Conservation (phyloP, 2,888 invertebrate genomes). For the Tetrapedia diversipes region DNA sequence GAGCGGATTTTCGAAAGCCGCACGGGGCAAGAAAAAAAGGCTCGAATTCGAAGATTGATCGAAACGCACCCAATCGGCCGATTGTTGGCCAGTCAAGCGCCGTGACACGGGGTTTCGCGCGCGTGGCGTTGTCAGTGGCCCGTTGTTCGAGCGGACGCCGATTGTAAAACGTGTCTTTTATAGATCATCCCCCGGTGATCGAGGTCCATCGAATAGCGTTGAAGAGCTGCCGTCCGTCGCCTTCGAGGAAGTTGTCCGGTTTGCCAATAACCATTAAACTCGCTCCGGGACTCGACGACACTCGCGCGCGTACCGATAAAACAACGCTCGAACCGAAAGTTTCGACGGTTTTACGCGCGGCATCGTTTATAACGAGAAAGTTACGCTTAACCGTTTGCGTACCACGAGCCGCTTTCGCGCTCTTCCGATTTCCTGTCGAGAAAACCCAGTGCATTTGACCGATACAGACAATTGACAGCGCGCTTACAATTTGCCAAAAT, state of each 20-base stretch:
- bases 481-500: no score
- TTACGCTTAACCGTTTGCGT: no score
- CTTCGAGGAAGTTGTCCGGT: slow-evolving; percentile 61
- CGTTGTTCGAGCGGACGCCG: slow-evolving; percentile 39
- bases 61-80: slow-evolving; percentile 27
- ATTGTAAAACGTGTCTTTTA: slow-evolving; percentile 57
- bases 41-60: slow-evolving; percentile 45
- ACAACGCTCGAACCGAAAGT: not conserved
- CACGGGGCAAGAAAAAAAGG: slow-evolving; percentile 12
- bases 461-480: no score
- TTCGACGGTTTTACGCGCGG: not conserved
- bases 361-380: slow-evolving; percentile 3
- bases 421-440: no score
- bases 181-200: slow-evolving; percentile 38
- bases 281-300: slow-evolving; percentile 4
- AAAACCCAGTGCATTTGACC: no score
- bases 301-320: not conserved
- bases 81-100: slow-evolving; percentile 55
- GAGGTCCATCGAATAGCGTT: slow-evolving; percentile 54
- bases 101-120: slow-evolving; percentile 38
- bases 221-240: slow-evolving; percentile 61
- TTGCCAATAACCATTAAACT: slow-evolving; percentile 49
- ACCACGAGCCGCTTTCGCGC: no score
- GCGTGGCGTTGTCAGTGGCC: slow-evolving; percentile 58
- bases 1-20: slow-evolving; percentile 32